A percentile compares a stretch with the other conserved stretches of the same genome.
phyloP scores from a whole-genome alignment of 2,797 vertebrate genomes.

The Pygocentrus nattereri region DNA sequence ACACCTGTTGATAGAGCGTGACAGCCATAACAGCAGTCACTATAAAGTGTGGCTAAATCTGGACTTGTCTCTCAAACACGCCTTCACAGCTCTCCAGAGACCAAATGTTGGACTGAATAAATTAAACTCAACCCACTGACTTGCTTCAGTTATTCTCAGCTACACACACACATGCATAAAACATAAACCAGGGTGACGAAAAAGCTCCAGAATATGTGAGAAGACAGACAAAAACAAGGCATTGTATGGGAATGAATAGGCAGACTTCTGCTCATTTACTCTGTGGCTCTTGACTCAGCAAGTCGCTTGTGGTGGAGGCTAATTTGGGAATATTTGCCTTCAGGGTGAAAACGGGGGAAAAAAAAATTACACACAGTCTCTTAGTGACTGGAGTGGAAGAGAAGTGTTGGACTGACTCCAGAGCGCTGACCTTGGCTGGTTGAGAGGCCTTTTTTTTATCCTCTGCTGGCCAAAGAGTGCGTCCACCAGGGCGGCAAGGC shows the following conservation, averaged over 20 bases:
- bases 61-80: constrained; percentile 47
- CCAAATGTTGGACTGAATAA: constrained; percentile 77
- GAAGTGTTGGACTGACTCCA: constrained; percentile 43
- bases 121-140: constrained; percentile 75
- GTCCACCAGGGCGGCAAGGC: constrained; percentile 23
- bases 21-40: constrained; percentile 57
- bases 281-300: constrained; percentile 49
- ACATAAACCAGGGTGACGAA: constrained; percentile 74
- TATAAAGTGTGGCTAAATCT: constrained; percentile 48
- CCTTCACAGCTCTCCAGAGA: constrained; percentile 56
- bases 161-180: constrained; percentile 75
- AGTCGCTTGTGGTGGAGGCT: constrained; percentile 41
- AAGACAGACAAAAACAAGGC: constrained; percentile 37
- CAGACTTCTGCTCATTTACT: constrained; percentile 51
- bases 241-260: constrained; percentile 63
- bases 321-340: constrained; percentile 54
- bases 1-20: constrained; percentile 56
- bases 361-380: constrained; percentile 22
- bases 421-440: constrained; percentile 46
- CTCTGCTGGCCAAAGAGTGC: constrained; percentile 18
- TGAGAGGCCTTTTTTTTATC: constrained; percentile 41
- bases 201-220: constrained; percentile 49
- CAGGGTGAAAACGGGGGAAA: constrained; percentile 25
- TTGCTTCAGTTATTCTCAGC: constrained; percentile 53
- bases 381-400: constrained; percentile 38